Evolutionary conservation across 2,113 vertebrate genomes (phyloP).

Genomic region (Xiphorhynchus elegans): DNA sequence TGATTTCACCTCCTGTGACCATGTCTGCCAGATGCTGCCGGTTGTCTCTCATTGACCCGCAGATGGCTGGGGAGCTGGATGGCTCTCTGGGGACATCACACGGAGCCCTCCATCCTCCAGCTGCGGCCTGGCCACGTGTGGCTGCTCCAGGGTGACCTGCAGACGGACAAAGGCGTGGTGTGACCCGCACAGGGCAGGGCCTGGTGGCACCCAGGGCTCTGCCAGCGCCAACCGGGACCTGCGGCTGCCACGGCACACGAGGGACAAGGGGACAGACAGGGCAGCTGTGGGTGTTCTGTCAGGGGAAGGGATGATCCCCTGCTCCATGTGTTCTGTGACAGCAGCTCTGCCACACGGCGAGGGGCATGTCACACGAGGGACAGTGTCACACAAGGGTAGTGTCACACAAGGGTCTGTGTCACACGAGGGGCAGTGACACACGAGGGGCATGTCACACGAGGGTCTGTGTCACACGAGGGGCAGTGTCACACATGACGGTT

Average conservation of each 20-base stretch:
- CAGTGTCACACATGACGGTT: no score
- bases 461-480: no score
- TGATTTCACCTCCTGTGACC: background rate
- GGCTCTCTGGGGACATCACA: background rate
- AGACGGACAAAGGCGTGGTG: background rate
- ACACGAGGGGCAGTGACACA: background rate
- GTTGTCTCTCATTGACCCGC: conserved; percentile 2
- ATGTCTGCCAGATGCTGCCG: conserved; percentile 11
- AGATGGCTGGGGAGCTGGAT: background rate
- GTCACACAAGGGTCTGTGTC: background rate
- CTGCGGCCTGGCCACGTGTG: background rate
- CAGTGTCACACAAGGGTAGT: background rate
- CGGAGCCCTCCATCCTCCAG: background rate
- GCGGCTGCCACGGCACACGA: background rate
- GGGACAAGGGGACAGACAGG: background rate
- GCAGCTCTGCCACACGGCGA: background rate
- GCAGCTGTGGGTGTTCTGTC: background rate
- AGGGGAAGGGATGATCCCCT: background rate
- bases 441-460: no score
- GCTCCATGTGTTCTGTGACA: background rate
- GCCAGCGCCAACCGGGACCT: background rate
- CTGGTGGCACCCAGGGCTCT: background rate
- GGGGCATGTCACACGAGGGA: background rate
- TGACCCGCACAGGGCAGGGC: background rate
- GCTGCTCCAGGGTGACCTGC: rapidly evolving